Conservation (phyloP, 2,797 vertebrate species). For the Synanceia verrucosa region DNA sequence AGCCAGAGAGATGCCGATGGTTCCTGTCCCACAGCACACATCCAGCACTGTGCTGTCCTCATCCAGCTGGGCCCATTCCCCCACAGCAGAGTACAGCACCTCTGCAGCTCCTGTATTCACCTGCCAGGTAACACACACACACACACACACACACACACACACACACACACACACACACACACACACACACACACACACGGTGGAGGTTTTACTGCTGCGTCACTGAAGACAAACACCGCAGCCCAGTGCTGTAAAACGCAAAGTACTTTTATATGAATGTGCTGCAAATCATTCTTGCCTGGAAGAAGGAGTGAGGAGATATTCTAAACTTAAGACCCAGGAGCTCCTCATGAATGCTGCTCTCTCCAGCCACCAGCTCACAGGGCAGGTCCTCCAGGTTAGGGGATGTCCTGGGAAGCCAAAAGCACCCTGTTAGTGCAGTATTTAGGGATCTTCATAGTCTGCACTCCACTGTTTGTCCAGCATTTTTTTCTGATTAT, state of each 20-base stretch:
- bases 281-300: constrained; percentile 75
- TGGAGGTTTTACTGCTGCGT: background rate
- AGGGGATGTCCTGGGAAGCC: constrained; percentile 87
- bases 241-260: background rate
- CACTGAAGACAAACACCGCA: background rate
- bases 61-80: constrained; percentile 92
- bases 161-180: background rate
- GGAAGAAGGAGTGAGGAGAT: constrained; percentile 98
- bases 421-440: background rate
- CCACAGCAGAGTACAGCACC: constrained; percentile 90
- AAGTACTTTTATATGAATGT: background rate
- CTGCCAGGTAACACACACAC: constrained; percentile 64
- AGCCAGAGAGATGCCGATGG: constrained; percentile 95
- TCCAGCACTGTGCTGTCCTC: constrained; percentile 90
- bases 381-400: constrained; percentile 90
- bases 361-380: constrained; percentile 90
- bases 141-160: background rate
- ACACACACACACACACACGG: background rate
- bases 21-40: constrained; percentile 96
- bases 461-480: background rate
- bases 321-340: constrained; percentile 94
- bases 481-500: background rate
- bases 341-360: constrained; percentile 91
- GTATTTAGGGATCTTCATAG: background rate
- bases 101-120: constrained; percentile 95